A percentile compares a stretch with the other conserved stretches of the same genome.
Conservation (phyloP, 2,797 vertebrate genomes). For the Falco naumanni region DNA sequence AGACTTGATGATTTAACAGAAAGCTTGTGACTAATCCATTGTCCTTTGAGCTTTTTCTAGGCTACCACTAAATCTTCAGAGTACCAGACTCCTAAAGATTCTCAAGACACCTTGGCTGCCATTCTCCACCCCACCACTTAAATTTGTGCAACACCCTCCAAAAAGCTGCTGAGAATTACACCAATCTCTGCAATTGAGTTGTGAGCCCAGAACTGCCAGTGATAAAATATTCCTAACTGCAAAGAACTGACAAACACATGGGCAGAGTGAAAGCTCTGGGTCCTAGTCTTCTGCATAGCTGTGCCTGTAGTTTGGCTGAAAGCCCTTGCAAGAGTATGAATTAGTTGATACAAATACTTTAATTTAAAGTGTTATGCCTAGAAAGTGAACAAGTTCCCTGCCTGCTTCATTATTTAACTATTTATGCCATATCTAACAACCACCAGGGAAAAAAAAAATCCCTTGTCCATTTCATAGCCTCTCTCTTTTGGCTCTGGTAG, state of each 20-base stretch:
- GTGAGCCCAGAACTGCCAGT: neutral
- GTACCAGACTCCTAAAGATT: neutral
- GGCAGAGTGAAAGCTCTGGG: neutral
- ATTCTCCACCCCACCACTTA: neutral
- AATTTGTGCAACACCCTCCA: neutral
- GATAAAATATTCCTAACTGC: neutral
- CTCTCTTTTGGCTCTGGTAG: neutral
- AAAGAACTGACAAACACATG: neutral
- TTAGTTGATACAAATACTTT: neutral
- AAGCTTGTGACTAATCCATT: neutral
- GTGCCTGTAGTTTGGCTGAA: neutral
- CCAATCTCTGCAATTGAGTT: neutral
- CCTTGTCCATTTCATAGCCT: neutral
- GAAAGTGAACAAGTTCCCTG: neutral
- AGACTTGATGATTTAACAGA: constrained; percentile 6
- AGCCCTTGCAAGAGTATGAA: neutral
- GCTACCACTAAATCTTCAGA: neutral
- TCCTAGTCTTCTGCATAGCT: neutral
- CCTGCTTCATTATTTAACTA: neutral
- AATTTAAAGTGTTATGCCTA: neutral
- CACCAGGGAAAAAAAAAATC: too few relatives aligned
- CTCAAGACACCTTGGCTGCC: neutral
- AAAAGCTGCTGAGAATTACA: neutral
- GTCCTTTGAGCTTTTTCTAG: neutral
- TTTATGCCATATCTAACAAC: neutral